Base-by-base conservation (phyloP, 2,113 vertebrate genomes). In the Perca flavescens region DNA sequence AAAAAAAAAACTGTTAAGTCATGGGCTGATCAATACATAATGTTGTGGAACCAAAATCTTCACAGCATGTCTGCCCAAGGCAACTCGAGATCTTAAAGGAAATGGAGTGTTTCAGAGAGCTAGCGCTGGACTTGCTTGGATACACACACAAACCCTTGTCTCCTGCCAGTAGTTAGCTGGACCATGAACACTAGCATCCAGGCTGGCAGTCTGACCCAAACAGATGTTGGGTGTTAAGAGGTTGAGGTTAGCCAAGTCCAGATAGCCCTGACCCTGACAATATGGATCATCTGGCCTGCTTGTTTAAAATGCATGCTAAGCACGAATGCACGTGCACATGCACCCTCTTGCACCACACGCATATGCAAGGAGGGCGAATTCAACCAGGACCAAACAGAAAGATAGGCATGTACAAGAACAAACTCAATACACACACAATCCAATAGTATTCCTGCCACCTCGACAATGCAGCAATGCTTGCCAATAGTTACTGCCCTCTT, bases 151-250 rank as follows among this genome's bases (percentile, higher is more conserved):
- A 62, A 83, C 25, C 31, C 60, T 65, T 0, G n/a, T 77, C 75
- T 88, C 69, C 40, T 68, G 70, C 89, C 78, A 79, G 88, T 82
- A 67, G 76, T 90, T 80, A 85, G 74, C 62, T 22, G 61, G 80
- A 86, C 77, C 81, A 83, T 74, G 80, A 84, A 74, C 80, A 75
- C 67, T 58, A 74, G 74, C 70, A 52, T 86, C 65, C 86, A 84
- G 7, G 49, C 74, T 62, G 86, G 58, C 79, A 63, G 50, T 52
- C 83, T 66, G 79, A 86, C 81, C 86, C 50, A 14, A 76, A 81
- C 91, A 89, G 91, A 88, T 91, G 91, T 83, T 85, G 19, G 70
- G 69, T 71, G 77, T 88, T 79, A 75, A 47, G 53, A 68, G 86
- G 84, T 78, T 61, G 70, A 86, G 80, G 82, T 89, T 83, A 77